Conservation (phyloP, 1,140 invertebrate species). For the Popillia japonica region DNA sequence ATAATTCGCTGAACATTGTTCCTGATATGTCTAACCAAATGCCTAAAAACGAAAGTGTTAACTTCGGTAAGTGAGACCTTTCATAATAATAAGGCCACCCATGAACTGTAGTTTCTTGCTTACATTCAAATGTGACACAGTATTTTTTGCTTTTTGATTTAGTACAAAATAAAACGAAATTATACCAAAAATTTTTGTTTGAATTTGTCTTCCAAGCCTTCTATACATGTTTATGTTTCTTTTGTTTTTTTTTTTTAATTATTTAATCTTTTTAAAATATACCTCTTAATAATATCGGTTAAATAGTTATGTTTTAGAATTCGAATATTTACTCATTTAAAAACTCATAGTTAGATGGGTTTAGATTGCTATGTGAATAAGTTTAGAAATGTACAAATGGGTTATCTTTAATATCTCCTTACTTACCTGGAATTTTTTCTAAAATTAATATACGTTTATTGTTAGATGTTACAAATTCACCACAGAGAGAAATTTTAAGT, state of each 20-base stretch:
- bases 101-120: too few species aligned
- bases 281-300: neutral
- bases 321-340: too few species aligned
- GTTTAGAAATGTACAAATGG: neutral
- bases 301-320: too few species aligned
- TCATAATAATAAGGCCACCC: neutral
- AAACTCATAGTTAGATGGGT: too few species aligned
- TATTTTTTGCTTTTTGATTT: neutral
- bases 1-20: conserved; percentile 45
- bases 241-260: neutral
- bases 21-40: conserved; percentile 38
- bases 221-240: neutral
- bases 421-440: too few species aligned
- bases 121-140: neutral
- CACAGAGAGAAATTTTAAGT: conserved; percentile 41
- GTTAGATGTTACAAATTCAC: conserved; percentile 36
- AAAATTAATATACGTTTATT: conserved; percentile 9
- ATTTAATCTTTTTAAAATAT: neutral
- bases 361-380: neutral
- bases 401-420: too few species aligned
- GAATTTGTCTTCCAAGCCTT: neutral
- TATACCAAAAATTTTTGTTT: neutral
- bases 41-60: conserved; percentile 41
- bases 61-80: conserved; percentile 39
- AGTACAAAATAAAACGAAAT: neutral